phyloP scores from a whole-genome alignment of 2,797 vertebrate species.

The Lacerta viridis region DNA sequence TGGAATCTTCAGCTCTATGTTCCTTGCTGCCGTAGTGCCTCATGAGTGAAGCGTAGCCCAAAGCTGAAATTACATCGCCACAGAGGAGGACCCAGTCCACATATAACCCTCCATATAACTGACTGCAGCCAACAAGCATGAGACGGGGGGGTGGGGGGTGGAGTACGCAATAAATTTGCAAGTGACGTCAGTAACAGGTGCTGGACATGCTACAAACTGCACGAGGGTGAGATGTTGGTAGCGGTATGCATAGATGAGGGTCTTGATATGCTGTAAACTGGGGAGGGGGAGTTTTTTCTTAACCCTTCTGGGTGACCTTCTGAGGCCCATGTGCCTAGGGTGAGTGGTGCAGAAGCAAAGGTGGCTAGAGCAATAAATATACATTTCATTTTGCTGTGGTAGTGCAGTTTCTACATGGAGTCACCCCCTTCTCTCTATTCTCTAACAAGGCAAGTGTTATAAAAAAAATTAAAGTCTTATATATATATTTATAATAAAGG shows the following conservation, averaged over 20 bases:
- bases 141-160: not conserved
- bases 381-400: too few species aligned
- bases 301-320: too few species aligned
- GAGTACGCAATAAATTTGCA: not conserved
- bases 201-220: not conserved
- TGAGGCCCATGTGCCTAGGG: too few species aligned
- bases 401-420: too few species aligned
- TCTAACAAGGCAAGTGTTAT: not conserved
- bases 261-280: not conserved
- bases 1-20: not conserved
- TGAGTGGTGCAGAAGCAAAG: too few species aligned
- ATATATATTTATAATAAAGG: too few species aligned
- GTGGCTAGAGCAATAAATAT: too few species aligned
- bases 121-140: not conserved
- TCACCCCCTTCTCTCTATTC: not conserved
- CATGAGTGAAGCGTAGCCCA: not conserved
- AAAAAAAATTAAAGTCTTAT: too few species aligned
- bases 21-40: not conserved
- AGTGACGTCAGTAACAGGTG: not conserved
- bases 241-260: not conserved
- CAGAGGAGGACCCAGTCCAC: not conserved
- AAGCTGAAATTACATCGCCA: slow-evolving; percentile 3
- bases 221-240: not conserved
- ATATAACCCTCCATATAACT: not conserved
- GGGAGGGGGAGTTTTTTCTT: too few species aligned